Evolutionary conservation across 2,797 vertebrate genomes (phyloP).

Genomic region (Philypnodon macrostomus): DNA sequence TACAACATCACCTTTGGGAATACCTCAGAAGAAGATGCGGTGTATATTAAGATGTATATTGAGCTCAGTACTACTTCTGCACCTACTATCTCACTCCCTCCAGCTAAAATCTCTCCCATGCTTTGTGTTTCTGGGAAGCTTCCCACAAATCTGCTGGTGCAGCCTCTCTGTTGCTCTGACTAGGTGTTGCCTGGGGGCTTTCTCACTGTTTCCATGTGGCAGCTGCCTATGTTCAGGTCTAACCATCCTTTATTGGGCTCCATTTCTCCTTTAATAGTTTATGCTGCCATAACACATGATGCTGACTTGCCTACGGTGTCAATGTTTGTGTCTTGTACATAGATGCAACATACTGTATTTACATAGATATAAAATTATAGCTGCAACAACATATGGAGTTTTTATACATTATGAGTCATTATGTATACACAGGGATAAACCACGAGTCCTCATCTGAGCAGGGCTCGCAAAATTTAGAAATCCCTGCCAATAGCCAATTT

Average conservation of each 20-base stretch:
- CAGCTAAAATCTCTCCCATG: neutral
- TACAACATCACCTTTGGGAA: neutral
- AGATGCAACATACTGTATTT: neutral
- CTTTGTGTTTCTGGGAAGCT: neutral
- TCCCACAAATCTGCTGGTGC: neutral
- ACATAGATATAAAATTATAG: neutral
- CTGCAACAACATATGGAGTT: no score
- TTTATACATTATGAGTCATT: no score
- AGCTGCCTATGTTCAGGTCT: constrained; percentile 3
- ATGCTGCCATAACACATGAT: neutral
- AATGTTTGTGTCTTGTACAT: neutral
- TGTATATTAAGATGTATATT: neutral
- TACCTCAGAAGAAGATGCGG: neutral
- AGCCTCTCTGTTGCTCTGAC: neutral
- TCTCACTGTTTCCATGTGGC: constrained; percentile 1
- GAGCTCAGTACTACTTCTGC: constrained; percentile 1
- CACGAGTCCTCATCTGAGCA: no score
- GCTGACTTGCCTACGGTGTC: neutral
- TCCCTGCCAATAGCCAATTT: no score
- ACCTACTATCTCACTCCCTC: neutral
- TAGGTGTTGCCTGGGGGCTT: constrained; percentile 11
- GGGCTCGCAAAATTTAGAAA: no score
- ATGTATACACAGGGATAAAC: no score
- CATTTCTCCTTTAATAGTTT: neutral
- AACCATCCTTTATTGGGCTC: constrained; percentile 2